These are phyloP conservation scores for Bovichtus diacanthus DNA, from an alignment of 2,797 vertebrate species.

Conservation along the genomic window DNA sequence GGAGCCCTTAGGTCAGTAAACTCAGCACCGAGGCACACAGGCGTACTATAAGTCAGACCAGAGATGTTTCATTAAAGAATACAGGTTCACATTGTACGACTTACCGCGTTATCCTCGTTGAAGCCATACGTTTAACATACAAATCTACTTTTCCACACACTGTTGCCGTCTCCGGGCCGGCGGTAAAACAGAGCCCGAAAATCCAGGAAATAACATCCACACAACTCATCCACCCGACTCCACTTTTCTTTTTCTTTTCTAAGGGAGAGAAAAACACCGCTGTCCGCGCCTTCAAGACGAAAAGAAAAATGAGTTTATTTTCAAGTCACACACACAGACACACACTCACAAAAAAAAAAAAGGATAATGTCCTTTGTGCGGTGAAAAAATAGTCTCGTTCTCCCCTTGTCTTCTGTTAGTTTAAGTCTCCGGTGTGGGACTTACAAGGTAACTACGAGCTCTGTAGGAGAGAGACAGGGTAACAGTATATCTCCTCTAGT, in stretches of 20 bases:
- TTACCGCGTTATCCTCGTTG: constrained; percentile 72
- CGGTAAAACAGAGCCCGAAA: constrained; percentile 56
- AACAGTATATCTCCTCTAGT: constrained; percentile 64
- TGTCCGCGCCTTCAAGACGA: constrained; percentile 20
- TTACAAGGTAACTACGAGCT: constrained; percentile 45
- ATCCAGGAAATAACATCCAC: constrained; percentile 77
- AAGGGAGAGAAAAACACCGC: background rate
- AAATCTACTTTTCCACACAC: constrained; percentile 76
- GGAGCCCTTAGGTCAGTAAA: constrained; percentile 25
- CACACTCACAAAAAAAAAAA: background rate
- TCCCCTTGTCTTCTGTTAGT: constrained; percentile 45
- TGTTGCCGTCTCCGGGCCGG: constrained; percentile 69
- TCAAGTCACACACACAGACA: constrained; percentile 29
- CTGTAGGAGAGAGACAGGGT: constrained; percentile 51
- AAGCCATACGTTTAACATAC: constrained; percentile 69
- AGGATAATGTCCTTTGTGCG: background rate
- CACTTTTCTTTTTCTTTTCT: constrained; percentile 39
- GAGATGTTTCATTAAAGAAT: constrained; percentile 1
- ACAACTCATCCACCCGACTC: constrained; percentile 62
- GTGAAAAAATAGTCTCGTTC: constrained; percentile 22
- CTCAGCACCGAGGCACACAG: constrained; percentile 5
- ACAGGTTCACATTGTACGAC: constrained; percentile 20
- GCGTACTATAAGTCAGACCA: background rate
- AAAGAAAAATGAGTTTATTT: constrained; percentile 20
- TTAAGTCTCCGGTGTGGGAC: constrained; percentile 55